A percentile compares a stretch with the other conserved stretches of the same genome.
phyloP scores from a whole-genome alignment of 2,113 vertebrate genomes.

The Anoura caudifer region DNA sequence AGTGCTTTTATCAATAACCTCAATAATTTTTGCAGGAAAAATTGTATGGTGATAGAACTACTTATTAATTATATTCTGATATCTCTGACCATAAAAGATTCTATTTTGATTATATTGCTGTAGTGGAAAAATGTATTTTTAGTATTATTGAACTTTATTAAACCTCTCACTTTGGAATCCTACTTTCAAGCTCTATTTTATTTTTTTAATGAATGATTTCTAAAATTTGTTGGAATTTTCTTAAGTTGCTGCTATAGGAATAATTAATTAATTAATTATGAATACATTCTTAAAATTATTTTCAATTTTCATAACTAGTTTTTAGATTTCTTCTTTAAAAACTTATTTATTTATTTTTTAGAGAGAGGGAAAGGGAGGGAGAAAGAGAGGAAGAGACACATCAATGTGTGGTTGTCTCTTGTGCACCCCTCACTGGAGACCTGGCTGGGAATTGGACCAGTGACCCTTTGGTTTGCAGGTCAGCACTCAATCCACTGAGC shows the following conservation, averaged over 20 bases:
- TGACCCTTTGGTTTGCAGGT: too few species aligned
- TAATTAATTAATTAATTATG: background rate
- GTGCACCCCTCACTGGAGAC: too few species aligned
- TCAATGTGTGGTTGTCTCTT: too few species aligned
- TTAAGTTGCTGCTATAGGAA: background rate
- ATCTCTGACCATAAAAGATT: background rate
- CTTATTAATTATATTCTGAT: background rate
- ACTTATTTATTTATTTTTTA: too few species aligned
- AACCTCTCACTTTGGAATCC: background rate
- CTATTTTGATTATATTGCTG: background rate
- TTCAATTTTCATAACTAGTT: background rate
- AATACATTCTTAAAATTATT: background rate
- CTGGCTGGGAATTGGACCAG: too few species aligned
- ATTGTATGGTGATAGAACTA: background rate
- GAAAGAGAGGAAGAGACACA: too few species aligned
- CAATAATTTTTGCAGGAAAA: background rate
- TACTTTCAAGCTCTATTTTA: background rate
- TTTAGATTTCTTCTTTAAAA: background rate
- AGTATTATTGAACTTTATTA: background rate
- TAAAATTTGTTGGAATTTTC: background rate
- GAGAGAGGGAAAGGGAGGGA: too few species aligned
- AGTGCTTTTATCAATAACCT: background rate
- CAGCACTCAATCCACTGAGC: too few species aligned
- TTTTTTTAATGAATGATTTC: background rate
- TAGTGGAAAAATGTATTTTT: background rate